A percentile compares a stretch with the other conserved stretches of the same genome.
These are phyloP conservation scores for Bucorvus abyssinicus DNA, from an alignment of 2,797 vertebrate genomes.

Conservation along the genomic window DNA sequence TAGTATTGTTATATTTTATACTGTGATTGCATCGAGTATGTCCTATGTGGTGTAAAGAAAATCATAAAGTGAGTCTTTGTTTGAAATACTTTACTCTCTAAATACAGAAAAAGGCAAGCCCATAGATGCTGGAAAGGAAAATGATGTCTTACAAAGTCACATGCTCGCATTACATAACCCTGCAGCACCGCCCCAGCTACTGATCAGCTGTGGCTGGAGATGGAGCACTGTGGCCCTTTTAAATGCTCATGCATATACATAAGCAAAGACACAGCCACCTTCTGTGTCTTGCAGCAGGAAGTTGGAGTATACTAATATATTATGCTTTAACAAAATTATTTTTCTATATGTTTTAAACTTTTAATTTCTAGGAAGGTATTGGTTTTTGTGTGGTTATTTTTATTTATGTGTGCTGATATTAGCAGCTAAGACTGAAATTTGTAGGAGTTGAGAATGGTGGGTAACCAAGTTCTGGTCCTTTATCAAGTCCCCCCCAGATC, in stretches of 20 bases:
- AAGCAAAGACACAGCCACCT: background rate
- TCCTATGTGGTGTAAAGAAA: background rate
- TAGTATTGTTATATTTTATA: background rate
- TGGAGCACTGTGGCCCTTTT: background rate
- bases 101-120: background rate
- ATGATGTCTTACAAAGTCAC: background rate
- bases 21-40: background rate
- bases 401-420: background rate
- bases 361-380: background rate
- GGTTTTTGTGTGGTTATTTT: background rate
- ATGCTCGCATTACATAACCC: constrained; percentile 23
- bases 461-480: background rate
- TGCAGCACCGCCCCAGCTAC: constrained; percentile 46
- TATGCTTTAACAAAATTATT: background rate
- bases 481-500: background rate
- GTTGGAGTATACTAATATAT: background rate
- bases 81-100: background rate
- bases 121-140: background rate
- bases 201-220: background rate
- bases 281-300: background rate
- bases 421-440: background rate
- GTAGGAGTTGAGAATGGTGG: background rate
- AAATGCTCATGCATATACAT: background rate
- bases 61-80: background rate
- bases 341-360: background rate